A percentile compares a stretch with the other conserved stretches of the same genome.
phyloP scores from a whole-genome alignment of 1,140 invertebrate genomes.

The Drosophila pruinosa region DNA sequence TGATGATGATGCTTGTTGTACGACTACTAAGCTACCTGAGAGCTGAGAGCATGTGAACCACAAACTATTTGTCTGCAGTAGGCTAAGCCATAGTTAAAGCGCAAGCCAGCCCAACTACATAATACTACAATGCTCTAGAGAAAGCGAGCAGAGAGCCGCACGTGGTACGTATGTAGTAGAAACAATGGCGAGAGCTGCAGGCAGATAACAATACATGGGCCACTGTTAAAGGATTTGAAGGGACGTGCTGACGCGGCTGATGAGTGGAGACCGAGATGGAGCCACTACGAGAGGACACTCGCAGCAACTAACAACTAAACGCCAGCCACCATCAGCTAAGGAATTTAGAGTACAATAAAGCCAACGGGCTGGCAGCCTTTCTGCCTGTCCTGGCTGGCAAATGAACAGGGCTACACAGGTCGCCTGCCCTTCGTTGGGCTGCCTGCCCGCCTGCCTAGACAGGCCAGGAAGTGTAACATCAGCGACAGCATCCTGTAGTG shows the following conservation, averaged over 20 bases:
- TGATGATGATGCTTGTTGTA: slow-evolving; percentile 5
- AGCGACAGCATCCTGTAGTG: slow-evolving; percentile 76
- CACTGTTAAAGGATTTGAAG: slow-evolving; percentile 35
- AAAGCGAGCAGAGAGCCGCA: not conserved
- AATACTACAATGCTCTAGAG: no score
- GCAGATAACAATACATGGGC: slow-evolving; percentile 34
- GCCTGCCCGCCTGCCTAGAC: not conserved
- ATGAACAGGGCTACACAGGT: slow-evolving; percentile 52
- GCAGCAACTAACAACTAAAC: slow-evolving; percentile 41
- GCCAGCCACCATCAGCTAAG: slow-evolving; percentile 50
- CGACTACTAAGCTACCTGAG: slow-evolving; percentile 56
- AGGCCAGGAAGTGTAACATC: slow-evolving; percentile 73
- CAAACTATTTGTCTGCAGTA: slow-evolving; percentile 45
- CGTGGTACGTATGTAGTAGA: slow-evolving; percentile 11
- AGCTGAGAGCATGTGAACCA: slow-evolving; percentile 44
- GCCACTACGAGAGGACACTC: slow-evolving; percentile 36
- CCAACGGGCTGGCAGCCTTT: slow-evolving; percentile 8
- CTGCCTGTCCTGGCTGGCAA: slow-evolving; percentile 17
- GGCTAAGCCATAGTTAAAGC: slow-evolving; percentile 58
- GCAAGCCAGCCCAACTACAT: slow-evolving; percentile 48
- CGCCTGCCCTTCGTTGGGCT: not conserved
- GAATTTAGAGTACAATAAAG: slow-evolving; percentile 67
- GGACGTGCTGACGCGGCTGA: slow-evolving; percentile 38
- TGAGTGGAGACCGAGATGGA: slow-evolving; percentile 23
- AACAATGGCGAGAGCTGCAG: slow-evolving; percentile 37